A percentile compares a stretch with the other conserved stretches of the same genome.
Conservation (phyloP, 1,140 invertebrate species). For the Melipona quadrifasciata region DNA sequence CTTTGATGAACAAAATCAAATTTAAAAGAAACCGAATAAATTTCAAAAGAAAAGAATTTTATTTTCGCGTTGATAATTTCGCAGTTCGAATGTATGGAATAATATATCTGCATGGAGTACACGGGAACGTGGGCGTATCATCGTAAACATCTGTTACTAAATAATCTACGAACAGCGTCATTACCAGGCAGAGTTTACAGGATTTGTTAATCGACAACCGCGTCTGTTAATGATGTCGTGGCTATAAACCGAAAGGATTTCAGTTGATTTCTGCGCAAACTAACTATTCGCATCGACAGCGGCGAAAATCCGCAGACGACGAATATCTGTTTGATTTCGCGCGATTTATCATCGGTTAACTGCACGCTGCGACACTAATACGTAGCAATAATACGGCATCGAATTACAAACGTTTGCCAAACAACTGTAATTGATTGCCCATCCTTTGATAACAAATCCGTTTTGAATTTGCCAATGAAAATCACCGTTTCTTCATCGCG, state of each 20-base stretch:
- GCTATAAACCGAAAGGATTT: constrained; percentile 41
- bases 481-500: neutral
- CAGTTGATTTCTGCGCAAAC: constrained; percentile 22
- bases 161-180: constrained; percentile 27
- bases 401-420: constrained; percentile 39
- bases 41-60: neutral
- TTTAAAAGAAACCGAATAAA: neutral
- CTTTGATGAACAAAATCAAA: neutral
- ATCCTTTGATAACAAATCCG: constrained; percentile 34
- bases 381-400: constrained; percentile 25
- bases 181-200: constrained; percentile 25
- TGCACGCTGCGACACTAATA: constrained; percentile 31
- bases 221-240: constrained; percentile 44
- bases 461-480: constrained; percentile 23
- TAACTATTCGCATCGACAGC: neutral
- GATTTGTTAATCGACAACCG: constrained; percentile 40
- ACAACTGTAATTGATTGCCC: constrained; percentile 36
- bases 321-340: constrained; percentile 49
- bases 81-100: neutral
- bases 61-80: neutral
- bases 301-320: constrained; percentile 30
- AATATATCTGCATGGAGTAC: neutral
- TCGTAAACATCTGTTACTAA: constrained; percentile 19
- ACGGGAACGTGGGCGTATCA: neutral
- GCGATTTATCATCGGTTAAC: constrained; percentile 39